Evolutionary conservation across 64 coral and sea anemone species (phyloP).

Genomic region (Montipora capricornis): DNA sequence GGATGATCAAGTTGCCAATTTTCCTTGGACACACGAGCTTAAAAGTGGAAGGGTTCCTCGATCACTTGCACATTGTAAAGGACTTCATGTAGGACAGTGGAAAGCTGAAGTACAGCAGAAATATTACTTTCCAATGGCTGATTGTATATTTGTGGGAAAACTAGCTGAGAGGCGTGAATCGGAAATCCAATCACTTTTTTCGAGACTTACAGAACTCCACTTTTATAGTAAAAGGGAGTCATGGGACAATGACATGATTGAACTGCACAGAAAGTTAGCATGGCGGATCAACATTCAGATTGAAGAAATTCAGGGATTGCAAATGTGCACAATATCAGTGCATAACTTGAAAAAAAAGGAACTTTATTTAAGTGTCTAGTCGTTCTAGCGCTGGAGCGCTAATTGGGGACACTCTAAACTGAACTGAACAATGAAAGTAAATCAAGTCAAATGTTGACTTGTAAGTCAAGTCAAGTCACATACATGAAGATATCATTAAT

Average conservation of each 20-base stretch:
- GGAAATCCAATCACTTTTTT: constrained; percentile 47
- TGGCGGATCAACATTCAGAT: constrained; percentile 64
- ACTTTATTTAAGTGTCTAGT: no score
- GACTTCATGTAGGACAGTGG: constrained; percentile 39
- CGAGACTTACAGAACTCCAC: constrained; percentile 70
- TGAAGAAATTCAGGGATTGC: constrained; percentile 68
- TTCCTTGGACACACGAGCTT: constrained; percentile 38
- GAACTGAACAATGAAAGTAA: no score
- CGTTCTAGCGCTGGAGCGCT: no score
- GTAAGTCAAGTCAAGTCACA: not conserved
- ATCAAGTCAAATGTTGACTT: no score
- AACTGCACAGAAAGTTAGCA: constrained; percentile 44
- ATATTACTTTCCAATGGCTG: constrained; percentile 55
- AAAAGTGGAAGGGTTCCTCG: constrained; percentile 46
- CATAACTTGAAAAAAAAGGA: constrained; percentile 11
- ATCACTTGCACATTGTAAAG: constrained; percentile 25
- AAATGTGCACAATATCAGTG: constrained; percentile 58
- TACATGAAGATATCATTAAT: constrained; percentile 46
- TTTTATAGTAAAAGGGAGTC: constrained; percentile 54
- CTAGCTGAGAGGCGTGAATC: constrained; percentile 14
- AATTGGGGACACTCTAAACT: no score
- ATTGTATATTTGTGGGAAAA: constrained; percentile 56
- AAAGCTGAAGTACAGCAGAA: constrained; percentile 46
- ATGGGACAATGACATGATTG: constrained; percentile 57
- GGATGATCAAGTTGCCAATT: not conserved